Base-by-base conservation (phyloP, 2,113 vertebrate species). In the Cichladusa arquata region DNA sequence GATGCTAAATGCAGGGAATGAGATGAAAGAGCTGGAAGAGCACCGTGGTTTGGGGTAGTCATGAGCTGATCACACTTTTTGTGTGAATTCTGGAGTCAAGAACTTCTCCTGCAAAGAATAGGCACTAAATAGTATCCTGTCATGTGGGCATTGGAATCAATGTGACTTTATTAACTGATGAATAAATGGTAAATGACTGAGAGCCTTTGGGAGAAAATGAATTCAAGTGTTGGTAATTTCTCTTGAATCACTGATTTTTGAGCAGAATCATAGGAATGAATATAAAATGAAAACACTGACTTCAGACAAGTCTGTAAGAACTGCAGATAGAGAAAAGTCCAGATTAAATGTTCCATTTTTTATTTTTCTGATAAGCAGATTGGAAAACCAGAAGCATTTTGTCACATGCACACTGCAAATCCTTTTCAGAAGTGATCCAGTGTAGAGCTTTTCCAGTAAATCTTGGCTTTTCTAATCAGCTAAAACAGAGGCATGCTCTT, bases 391-490 rank as follows among this genome's bases (percentile, higher is more conserved):
- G 23, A 56, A 84, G 44, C 12, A 1, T 58, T 83, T 92, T 67
- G 79, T 95, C 93, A 81, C 82, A n/a, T 86, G 90, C 66, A 61
- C 42, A 1, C 16, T 45, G 34, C 72, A 90, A 85, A 92, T 92
- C 76, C 90, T 86, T 77, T 54, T 71, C 56, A 51, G 33, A 7
- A 54, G 44, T 17, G 64, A 70, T 23, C 33, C 73, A 66, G 5
- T 25, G 5, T 4, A 62, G 74, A 66, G 58, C 62, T 86, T 96
- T 95, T 73, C 67, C 90, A 81, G 88, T 94, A 92, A 90, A 78
- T 71, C 88, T 38, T 31, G 29, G 9, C 5, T 38, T 92, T 80
- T 67, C 76, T 86, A 47, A 86, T 92, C 38, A 36, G 20, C 60
- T 42, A 25, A 65, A 88, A 57, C 22, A 79, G 62, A 91, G 80